phyloP scores from a whole-genome alignment of 2,113 vertebrate genomes.

The Zonotrichia leucophrys region DNA sequence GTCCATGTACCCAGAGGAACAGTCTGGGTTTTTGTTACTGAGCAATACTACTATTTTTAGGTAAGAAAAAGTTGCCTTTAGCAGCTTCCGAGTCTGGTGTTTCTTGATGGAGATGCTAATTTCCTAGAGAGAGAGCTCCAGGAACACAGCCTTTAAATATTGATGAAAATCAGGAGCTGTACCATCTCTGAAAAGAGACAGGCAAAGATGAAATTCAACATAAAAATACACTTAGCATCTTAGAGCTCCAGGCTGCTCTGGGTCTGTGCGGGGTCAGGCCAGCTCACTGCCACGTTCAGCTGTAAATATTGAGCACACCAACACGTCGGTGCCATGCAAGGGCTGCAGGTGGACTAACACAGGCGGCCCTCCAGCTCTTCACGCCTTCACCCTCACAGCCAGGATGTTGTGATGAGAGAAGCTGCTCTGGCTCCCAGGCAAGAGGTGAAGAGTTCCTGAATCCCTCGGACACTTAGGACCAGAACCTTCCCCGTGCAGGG shows the following conservation, averaged over 20 bases:
- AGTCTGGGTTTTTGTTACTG: background rate
- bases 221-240: background rate
- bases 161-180: background rate
- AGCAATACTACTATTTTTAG: background rate
- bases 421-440: background rate
- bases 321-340: background rate
- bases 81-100: background rate
- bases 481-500: background rate
- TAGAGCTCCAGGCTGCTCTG: background rate
- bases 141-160: background rate
- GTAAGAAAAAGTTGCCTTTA: background rate
- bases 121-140: background rate
- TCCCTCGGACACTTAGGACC: background rate
- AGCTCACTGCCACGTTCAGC: accelerated
- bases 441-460: background rate
- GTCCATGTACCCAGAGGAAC: background rate
- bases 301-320: accelerated
- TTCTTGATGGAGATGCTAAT: background rate
- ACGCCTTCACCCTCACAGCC: background rate
- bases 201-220: background rate
- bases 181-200: background rate
- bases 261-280: background rate
- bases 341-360: background rate
- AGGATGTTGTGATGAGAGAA: background rate
- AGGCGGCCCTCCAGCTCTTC: background rate